Base-by-base conservation (phyloP, 2,113 vertebrate genomes). In the Sinocyclocheilus anshuiensis region DNA sequence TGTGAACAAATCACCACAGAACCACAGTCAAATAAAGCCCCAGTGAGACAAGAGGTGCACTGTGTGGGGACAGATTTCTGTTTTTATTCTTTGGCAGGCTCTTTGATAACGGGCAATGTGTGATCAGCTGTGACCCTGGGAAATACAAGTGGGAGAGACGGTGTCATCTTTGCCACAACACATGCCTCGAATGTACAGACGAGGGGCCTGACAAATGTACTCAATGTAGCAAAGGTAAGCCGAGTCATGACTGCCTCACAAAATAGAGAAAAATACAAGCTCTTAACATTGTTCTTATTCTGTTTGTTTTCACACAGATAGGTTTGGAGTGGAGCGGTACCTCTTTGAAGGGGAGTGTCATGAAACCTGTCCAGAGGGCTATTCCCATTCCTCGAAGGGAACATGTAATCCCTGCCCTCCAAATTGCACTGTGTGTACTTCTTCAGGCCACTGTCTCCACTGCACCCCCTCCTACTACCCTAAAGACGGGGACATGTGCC, bases 131-230 rank as follows among this genome's bases (percentile, higher is more conserved):
- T 81, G 91, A 93, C 69, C 83, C 55, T 15, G 93, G 95, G 29
- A 96, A 96, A 90, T 98, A 95, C 84, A 90, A 92, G 77, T 92
- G 90, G 83, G 90, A 93, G 42, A 88, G 92, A 18, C 95, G 94
- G 39, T 99, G 97, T 83, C 93, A 93, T 72, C 90, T 88, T 2
- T 99, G 98, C 92, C 97, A 99, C 89, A 93, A 96, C 86, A 97
- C 96, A 84, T 99, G 98, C 91, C 89, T 91, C 0, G 92, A 94
- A n/a, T 99, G 97, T 90, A 92, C 71, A 33, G 96, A 96, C 74
- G 95, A 93, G 16, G 96, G 96, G 26, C 95, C 96, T 42, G 93
- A 94, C 88, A 94, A 94, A 91, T 99, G 97, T 69, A 97, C 93
- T 20, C 74, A 93, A 79, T 99, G 97, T 89, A 93, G 95, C 86